phyloP scores from a whole-genome alignment of 1,140 invertebrate genomes.

The Cecropterus lyciades region DNA sequence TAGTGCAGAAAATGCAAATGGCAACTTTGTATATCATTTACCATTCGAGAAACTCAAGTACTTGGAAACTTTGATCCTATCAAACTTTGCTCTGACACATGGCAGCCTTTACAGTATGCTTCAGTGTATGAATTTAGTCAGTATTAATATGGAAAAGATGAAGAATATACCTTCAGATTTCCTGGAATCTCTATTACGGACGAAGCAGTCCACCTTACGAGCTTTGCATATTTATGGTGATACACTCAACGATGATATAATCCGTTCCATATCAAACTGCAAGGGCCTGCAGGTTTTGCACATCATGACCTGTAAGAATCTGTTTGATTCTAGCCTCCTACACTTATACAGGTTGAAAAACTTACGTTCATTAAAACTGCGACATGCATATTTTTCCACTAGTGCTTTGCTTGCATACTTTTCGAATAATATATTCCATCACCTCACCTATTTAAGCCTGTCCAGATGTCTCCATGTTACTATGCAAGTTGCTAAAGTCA shows the following conservation, averaged over 20 bases:
- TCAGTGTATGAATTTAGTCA: constrained; percentile 74
- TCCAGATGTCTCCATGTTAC: constrained; percentile 81
- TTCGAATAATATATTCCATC: constrained; percentile 77
- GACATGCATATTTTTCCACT: constrained; percentile 82
- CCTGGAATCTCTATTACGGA: constrained; percentile 74
- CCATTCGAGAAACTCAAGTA: constrained; percentile 79
- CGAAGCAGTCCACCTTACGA: constrained; percentile 71
- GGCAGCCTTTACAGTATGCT: constrained; percentile 80
- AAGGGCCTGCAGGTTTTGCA: constrained; percentile 74
- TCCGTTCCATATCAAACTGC: constrained; percentile 78
- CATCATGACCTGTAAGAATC: constrained; percentile 82
- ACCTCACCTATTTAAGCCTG: constrained; percentile 78
- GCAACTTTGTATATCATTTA: constrained; percentile 79
- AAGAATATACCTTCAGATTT: constrained; percentile 83
- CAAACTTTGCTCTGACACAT: constrained; percentile 80
- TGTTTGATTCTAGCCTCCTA: constrained; percentile 81
- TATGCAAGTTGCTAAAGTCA: constrained; percentile 78
- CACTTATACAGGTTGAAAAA: constrained; percentile 77
- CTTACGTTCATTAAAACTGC: constrained; percentile 79
- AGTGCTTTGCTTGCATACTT: constrained; percentile 79
- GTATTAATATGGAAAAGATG: constrained; percentile 84
- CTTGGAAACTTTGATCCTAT: constrained; percentile 77
- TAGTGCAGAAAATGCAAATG: constrained; percentile 72
- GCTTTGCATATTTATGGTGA: constrained; percentile 81
- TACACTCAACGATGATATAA: constrained; percentile 81